These are phyloP conservation scores for Styela clava DNA, from an alignment of 23 tunicate species.

Conservation along the genomic window DNA sequence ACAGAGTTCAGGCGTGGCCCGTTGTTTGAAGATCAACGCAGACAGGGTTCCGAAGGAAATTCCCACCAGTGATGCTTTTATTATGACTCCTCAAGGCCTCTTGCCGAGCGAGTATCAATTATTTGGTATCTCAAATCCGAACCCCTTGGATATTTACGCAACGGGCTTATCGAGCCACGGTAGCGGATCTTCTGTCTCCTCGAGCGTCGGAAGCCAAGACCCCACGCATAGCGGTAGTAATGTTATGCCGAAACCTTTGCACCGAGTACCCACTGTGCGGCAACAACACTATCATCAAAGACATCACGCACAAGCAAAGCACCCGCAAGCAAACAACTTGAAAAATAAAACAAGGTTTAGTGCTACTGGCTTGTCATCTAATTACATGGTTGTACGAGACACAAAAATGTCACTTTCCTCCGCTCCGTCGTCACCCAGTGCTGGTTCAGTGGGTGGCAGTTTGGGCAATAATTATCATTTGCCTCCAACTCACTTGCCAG, in stretches of 20 bases:
- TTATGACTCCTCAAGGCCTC: not conserved
- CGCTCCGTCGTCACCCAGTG: conserved; percentile 83
- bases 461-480: conserved; percentile 29
- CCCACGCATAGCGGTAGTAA: not conserved
- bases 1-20: conserved; percentile 1
- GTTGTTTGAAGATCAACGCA: not conserved
- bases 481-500: not conserved
- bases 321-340: conserved; percentile 26
- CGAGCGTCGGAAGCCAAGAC: not conserved
- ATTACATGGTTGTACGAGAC: conserved; percentile 72
- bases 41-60: not conserved
- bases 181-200: not conserved
- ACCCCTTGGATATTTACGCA: conserved; percentile 22
- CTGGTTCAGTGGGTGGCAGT: conserved; percentile 81
- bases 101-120: conserved; percentile 8
- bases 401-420: conserved; percentile 87
- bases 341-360: conserved; percentile 74
- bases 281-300: conserved; percentile 70
- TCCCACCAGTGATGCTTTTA: not conserved
- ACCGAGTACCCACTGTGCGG: conserved; percentile 34
- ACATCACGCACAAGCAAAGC: conserved; percentile 43
- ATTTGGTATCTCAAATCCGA: conserved; percentile 13
- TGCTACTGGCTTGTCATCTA: conserved; percentile 66
- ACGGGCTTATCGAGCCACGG: not conserved
- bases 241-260: not conserved